Conservation (phyloP, 2,113 vertebrate species). For the Sinocyclocheilus anophthalmus region DNA sequence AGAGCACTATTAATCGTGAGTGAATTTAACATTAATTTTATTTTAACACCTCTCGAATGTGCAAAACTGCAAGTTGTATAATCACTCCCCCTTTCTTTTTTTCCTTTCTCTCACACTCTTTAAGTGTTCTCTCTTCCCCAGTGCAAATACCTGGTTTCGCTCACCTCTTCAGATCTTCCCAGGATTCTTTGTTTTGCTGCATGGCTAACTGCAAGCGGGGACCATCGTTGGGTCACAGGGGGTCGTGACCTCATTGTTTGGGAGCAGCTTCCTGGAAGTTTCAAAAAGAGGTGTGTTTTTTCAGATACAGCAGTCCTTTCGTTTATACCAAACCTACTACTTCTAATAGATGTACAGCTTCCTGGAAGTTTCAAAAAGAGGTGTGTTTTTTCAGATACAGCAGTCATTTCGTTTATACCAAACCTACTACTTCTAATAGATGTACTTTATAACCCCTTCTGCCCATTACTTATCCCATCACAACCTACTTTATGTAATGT, state of each 20-base stretch:
- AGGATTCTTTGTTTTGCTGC: constrained; percentile 76
- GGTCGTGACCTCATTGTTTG: constrained; percentile 74
- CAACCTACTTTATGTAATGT: background rate
- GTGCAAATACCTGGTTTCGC: constrained; percentile 74
- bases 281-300: constrained; percentile 69
- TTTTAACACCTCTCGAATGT: background rate
- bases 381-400: constrained; percentile 51
- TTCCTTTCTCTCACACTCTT: background rate
- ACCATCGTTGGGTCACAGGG: constrained; percentile 79
- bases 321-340: background rate
- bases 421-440: background rate
- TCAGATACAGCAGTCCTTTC: background rate
- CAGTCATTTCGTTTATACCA: background rate
- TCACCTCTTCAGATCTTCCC: constrained; percentile 70
- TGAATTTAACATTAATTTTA: background rate
- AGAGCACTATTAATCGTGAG: constrained; percentile 78
- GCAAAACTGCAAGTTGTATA: background rate
- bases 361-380: constrained; percentile 71
- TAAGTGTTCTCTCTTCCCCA: constrained; percentile 77
- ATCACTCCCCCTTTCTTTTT: constrained; percentile 2
- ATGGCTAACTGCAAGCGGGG: constrained; percentile 78
- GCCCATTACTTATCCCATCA: too few relatives aligned
- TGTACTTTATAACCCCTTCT: background rate
- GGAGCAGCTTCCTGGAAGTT: constrained; percentile 77
- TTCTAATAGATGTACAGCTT: constrained; percentile 61